phyloP scores from a whole-genome alignment of 2,113 vertebrate species.

The Mobula hypostoma region DNA sequence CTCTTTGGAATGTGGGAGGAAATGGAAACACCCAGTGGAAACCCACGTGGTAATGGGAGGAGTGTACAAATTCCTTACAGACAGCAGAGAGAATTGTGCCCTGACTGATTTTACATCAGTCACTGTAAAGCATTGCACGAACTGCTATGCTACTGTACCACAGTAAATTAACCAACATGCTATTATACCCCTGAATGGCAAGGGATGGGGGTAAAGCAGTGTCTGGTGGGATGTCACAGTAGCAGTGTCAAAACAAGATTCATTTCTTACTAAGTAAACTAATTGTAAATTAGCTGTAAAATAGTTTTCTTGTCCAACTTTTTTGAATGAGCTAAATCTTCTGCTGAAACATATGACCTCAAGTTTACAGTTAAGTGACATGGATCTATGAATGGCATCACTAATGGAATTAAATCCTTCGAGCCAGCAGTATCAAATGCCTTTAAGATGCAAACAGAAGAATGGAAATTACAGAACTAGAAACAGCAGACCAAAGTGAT shows the following conservation, averaged over 20 bases:
- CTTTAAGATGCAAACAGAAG: neutral
- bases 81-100: too few species aligned
- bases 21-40: too few species aligned
- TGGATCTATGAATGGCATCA: neutral
- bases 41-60: too few species aligned
- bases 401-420: neutral
- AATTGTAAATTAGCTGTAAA: neutral
- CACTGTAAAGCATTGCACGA: too few species aligned
- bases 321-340: neutral
- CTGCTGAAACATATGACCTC: neutral
- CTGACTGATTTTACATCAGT: too few species aligned
- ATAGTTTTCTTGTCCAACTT: neutral
- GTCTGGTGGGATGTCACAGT: neutral
- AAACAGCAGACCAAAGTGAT: neutral
- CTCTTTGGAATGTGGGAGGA: too few species aligned
- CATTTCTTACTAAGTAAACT: neutral
- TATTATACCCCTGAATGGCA: neutral
- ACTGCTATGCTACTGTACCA: too few species aligned
- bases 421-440: neutral
- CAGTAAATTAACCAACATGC: neutral
- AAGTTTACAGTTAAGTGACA: neutral
- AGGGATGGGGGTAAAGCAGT: neutral
- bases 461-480: neutral
- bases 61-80: too few species aligned
- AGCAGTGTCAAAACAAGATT: neutral